These are phyloP conservation scores for Alethe castanea DNA, from an alignment of 2,113 vertebrate genomes.

Conservation along the genomic window DNA sequence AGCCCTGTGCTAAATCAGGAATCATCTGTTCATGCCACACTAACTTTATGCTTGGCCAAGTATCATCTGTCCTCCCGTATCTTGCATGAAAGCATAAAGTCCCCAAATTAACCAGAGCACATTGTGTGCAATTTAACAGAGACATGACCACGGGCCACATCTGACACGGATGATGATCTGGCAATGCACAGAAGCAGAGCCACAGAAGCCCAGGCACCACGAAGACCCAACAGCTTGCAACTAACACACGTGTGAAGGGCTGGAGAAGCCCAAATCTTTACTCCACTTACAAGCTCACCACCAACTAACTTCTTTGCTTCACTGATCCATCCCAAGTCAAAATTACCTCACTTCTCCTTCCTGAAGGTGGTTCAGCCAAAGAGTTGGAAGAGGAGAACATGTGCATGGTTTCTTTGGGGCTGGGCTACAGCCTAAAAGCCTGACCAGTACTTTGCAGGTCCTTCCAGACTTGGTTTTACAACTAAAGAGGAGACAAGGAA, in stretches of 20 bases:
- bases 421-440: neutral
- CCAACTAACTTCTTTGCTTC: neutral
- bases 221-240: neutral
- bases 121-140: neutral
- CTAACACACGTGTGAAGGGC: neutral
- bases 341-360: neutral
- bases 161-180: neutral
- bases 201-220: neutral
- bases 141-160: neutral
- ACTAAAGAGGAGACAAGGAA: neutral
- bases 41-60: constrained; percentile 1
- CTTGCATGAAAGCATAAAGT: neutral
- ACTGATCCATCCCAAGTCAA: neutral
- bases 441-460: neutral
- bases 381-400: neutral
- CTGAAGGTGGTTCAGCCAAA: neutral
- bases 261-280: neutral
- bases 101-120: neutral
- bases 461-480: neutral
- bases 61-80: neutral
- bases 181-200: neutral
- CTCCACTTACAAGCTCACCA: neutral
- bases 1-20: constrained; percentile 1
- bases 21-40: neutral
- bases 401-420: neutral